These are phyloP conservation scores for Acipenser ruthenus DNA, from an alignment of 2,797 vertebrate genomes.

Conservation along the genomic window DNA sequence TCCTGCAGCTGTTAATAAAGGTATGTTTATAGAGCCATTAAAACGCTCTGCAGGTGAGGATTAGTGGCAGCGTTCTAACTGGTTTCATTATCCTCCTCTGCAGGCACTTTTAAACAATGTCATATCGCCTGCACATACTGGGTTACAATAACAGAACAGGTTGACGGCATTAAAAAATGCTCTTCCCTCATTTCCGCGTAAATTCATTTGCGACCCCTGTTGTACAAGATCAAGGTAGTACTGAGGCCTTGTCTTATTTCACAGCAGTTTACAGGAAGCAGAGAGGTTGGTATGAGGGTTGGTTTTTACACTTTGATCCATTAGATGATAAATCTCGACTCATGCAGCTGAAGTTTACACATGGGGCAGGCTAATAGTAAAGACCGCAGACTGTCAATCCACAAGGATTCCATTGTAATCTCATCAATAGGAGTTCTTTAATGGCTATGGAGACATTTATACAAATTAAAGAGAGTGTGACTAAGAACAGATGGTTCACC, in stretches of 20 bases:
- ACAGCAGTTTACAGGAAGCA: slow-evolving; percentile 46
- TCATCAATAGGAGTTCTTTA: slow-evolving; percentile 13
- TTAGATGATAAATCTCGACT: slow-evolving; percentile 35
- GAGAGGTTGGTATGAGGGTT: slow-evolving; percentile 54
- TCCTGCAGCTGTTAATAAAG: slow-evolving; percentile 42
- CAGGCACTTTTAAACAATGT: slow-evolving; percentile 67
- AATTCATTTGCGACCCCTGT: slow-evolving; percentile 64
- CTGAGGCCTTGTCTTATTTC: slow-evolving; percentile 65
- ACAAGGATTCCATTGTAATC: slow-evolving; percentile 2
- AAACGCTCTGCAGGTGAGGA: slow-evolving; percentile 52
- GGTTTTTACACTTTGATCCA: slow-evolving; percentile 45
- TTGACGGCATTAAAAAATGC: slow-evolving; percentile 64
- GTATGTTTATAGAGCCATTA: slow-evolving; percentile 46
- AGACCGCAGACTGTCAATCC: slow-evolving; percentile 3
- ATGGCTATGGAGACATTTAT: slow-evolving; percentile 1
- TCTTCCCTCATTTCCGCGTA: slow-evolving; percentile 71
- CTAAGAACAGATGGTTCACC: not conserved
- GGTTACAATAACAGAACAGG: slow-evolving; percentile 69
- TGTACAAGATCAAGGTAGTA: slow-evolving; percentile 72
- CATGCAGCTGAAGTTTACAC: slow-evolving; percentile 19
- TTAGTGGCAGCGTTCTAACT: slow-evolving; percentile 54
- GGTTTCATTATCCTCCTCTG: slow-evolving; percentile 47
- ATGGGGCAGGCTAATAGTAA: not conserved
- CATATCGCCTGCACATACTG: slow-evolving; percentile 57
- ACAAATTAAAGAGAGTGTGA: slow-evolving; percentile 5